Percentiles rank a stretch among this genome's conserved stretches.
Conservation (phyloP, 2,888 invertebrate species). For the Ectemnius continuus region DNA sequence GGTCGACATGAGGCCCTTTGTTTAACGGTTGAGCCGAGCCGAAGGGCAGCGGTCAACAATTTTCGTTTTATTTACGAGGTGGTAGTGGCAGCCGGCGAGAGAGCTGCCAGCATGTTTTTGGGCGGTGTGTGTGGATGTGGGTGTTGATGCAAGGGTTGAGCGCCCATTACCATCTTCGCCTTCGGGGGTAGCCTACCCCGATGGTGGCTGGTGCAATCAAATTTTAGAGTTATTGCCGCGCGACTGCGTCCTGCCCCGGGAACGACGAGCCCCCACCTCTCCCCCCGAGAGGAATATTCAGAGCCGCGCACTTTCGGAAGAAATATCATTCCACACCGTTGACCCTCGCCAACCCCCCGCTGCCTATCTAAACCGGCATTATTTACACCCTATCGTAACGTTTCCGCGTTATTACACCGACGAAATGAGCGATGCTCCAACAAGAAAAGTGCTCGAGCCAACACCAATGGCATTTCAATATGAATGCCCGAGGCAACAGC, state of each 20-base stretch:
- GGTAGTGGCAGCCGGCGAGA: slow-evolving; percentile 40
- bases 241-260: slow-evolving; percentile 31
- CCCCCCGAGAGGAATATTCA: not conserved
- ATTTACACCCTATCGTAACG: slow-evolving; percentile 4
- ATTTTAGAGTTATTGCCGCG: slow-evolving; percentile 74
- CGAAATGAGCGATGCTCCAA: too few species aligned
- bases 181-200: slow-evolving; percentile 62
- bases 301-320: not conserved
- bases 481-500: too few species aligned
- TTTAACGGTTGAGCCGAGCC: slow-evolving; percentile 67
- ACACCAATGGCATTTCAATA: too few species aligned
- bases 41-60: slow-evolving; percentile 70
- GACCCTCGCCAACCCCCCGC: slow-evolving; percentile 1
- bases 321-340: not conserved
- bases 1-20: slow-evolving; percentile 70
- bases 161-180: slow-evolving; percentile 68
- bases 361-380: not conserved
- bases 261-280: not conserved
- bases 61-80: slow-evolving; percentile 75
- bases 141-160: slow-evolving; percentile 72
- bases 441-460: too few species aligned
- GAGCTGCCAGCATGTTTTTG: slow-evolving; percentile 17
- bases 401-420: slow-evolving; percentile 3
- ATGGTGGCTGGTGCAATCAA: slow-evolving; percentile 69
- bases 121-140: slow-evolving; percentile 57